Base-by-base conservation (phyloP, 2,113 vertebrate species). In the Antidorcas marsupialis region DNA sequence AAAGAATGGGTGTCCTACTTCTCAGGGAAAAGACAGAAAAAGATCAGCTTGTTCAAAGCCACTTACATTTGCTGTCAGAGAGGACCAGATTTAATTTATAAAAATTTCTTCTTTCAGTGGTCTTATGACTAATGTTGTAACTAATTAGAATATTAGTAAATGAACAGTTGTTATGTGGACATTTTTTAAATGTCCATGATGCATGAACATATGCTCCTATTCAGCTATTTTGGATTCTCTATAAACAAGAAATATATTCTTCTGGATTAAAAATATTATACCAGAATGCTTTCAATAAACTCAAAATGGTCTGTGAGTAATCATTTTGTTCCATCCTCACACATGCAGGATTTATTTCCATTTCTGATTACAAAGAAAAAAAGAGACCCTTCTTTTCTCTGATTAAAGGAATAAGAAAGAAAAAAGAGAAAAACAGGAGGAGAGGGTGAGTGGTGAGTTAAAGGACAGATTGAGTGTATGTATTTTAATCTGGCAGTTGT, bases 401-500 rank as follows among this genome's bases (percentile, higher is more conserved):
- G 96, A 97, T 98, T 95, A 97, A 98, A 96, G 79, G 81, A 94
- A 60, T 71, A 83, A 60, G 92, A 93, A 96, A 91, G 86, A 96
- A 96, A 94, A 83, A 52, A 71, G 28, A 23, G 45, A 82, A 90
- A 96, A 74, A 88, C 67, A 96, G 93, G 94, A 94, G 97, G 91
- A 94, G 95, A 95, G 91, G 59, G 86, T 90, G 64, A 96, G 89
- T 97, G 96, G 97, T 95, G 81, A 97, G 97, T 84, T 98, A 97
- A 97, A 97, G 97, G 97, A 98, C 98, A 98, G 98, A 98, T 97
- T 98, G 98, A 98, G 97, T 98, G 95, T 97, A 97, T 97, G 89
- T 82, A 98, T 98, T 98, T 98, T 98, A 98, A 97, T 97, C 96
- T 98, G 98, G 97, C 97, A 98, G 97, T 98, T 97, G 98, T 98